Evolutionary conservation across 2,888 invertebrate genomes (phyloP).

Genomic region (Eulithis testata): DNA sequence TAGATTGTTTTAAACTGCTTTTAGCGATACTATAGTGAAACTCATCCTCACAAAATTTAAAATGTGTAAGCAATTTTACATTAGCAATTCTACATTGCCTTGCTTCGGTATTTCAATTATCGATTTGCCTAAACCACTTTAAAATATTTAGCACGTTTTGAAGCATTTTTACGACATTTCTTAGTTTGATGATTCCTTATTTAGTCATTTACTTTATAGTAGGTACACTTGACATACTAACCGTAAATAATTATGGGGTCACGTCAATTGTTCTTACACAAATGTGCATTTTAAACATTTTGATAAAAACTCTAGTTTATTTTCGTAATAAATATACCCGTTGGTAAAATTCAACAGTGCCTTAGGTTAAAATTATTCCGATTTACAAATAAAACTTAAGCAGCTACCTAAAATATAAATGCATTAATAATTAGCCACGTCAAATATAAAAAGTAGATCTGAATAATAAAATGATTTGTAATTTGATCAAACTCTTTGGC

Average conservation of each 20-base stretch:
- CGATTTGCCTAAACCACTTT: neutral
- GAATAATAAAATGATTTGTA: conserved; percentile 6
- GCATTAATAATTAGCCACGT: neutral
- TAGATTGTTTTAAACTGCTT: too few species aligned
- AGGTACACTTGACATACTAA: conserved; percentile 2
- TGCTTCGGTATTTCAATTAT: too few species aligned
- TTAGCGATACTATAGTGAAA: too few species aligned
- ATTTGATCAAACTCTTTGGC: conserved; percentile 37
- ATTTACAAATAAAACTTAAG: neutral
- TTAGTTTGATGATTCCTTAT: neutral
- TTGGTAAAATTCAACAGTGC: conserved; percentile 5
- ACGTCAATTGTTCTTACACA: too few species aligned
- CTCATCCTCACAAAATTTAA: too few species aligned
- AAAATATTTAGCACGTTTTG: neutral
- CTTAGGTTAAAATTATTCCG: neutral
- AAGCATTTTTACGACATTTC: neutral
- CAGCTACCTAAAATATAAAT: neutral
- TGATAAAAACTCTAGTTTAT: too few species aligned
- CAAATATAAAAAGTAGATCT: conserved; percentile 2
- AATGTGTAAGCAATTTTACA: too few species aligned
- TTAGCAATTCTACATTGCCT: too few species aligned
- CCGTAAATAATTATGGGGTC: neutral
- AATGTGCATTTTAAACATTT: too few species aligned
- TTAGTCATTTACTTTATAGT: neutral
- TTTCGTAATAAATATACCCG: conserved; percentile 15